A percentile compares a stretch with the other conserved stretches of the same genome.
These are phyloP conservation scores for Ganaspis sp. DNA, from an alignment of 1,140 invertebrate species.

Conservation along the genomic window DNA sequence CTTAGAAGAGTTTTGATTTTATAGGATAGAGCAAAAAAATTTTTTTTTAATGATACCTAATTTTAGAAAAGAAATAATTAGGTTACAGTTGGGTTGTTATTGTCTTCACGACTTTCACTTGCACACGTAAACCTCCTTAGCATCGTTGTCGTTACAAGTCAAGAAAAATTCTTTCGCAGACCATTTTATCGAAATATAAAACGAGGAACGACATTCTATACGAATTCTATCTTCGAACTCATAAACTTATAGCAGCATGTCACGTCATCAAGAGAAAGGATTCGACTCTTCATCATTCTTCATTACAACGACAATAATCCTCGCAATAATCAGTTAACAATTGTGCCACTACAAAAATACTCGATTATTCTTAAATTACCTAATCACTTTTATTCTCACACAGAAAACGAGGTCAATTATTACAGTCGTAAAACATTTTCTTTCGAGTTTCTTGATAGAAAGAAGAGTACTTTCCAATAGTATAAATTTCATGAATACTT, in stretches of 20 bases:
- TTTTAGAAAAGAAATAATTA: slow-evolving; percentile 57
- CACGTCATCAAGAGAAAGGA: slow-evolving; percentile 31
- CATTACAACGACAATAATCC: slow-evolving; percentile 3
- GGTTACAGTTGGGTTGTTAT: slow-evolving; percentile 60
- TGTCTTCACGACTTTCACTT: slow-evolving; percentile 72
- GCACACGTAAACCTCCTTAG: slow-evolving; percentile 48
- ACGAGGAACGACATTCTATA: slow-evolving; percentile 6
- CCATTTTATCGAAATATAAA: slow-evolving; percentile 23
- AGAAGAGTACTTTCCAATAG: too few species aligned
- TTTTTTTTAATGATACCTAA: background rate
- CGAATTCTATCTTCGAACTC: slow-evolving; percentile 21
- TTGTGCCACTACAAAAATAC: background rate
- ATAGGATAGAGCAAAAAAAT: too few species aligned
- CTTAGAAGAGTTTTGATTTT: too few species aligned
- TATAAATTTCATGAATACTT: too few species aligned
- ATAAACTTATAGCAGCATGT: background rate
- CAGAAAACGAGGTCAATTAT: background rate
- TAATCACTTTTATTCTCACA: background rate
- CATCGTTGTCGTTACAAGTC: slow-evolving; percentile 26
- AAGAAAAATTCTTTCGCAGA: slow-evolving; percentile 33
- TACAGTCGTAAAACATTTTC: background rate
- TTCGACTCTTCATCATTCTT: background rate
- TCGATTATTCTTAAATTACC: background rate
- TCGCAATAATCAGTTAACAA: background rate
- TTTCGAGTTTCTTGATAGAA: background rate